Percentiles rank a stretch among this genome's conserved stretches.
Conservation (phyloP, 1,140 invertebrate species). For the Magallana ariakensis region DNA sequence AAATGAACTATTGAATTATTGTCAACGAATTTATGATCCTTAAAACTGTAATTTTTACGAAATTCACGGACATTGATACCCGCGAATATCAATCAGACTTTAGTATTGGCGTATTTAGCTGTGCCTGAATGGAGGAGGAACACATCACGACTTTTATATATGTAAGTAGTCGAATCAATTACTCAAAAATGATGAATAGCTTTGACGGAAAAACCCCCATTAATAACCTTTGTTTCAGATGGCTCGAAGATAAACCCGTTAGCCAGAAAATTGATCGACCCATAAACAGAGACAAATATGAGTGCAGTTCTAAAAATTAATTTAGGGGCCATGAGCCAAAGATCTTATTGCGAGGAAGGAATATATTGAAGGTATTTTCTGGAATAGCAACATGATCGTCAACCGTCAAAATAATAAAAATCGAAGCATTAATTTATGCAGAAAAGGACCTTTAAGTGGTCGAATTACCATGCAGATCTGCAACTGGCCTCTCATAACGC, state of each 20-base stretch:
- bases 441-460: background rate
- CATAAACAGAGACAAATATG: background rate
- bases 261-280: background rate
- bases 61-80: no score
- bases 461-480: background rate
- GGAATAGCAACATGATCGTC: background rate
- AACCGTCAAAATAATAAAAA: background rate
- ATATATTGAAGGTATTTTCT: background rate
- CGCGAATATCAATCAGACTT: no score
- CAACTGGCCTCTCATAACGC: background rate
- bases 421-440: background rate
- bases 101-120: no score
- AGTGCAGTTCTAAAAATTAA: constrained; percentile 5
- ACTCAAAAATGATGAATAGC: background rate
- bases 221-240: background rate
- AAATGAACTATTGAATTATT: no score
- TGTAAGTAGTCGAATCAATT: constrained; percentile 12
- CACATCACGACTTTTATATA: background rate
- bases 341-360: no score
- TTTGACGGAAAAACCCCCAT: background rate
- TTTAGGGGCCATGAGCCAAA: background rate
- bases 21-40: no score
- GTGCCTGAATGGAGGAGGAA: no score
- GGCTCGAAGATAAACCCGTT: constrained; percentile 8
- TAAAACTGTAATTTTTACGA: no score